These are phyloP conservation scores for Hololepta plana DNA, from an alignment of 2,888 invertebrate species.

Conservation along the genomic window DNA sequence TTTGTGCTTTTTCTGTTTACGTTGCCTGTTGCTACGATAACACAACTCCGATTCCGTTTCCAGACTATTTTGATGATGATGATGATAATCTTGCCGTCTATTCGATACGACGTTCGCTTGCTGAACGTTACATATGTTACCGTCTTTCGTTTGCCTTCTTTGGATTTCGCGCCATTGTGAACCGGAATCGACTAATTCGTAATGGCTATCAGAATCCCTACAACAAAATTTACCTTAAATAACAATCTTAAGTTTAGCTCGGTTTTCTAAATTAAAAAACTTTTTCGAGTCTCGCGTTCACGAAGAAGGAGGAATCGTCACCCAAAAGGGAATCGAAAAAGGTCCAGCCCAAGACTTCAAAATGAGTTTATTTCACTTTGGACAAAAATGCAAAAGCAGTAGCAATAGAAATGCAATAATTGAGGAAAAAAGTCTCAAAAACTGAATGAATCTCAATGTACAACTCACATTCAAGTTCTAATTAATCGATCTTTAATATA, in stretches of 20 bases:
- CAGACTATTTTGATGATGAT: conserved; percentile 22
- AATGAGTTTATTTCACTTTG: too few relatives aligned
- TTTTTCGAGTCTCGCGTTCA: too few relatives aligned
- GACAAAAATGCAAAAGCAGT: too few relatives aligned
- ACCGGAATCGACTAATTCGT: conserved; percentile 71
- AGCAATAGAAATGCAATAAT: too few relatives aligned
- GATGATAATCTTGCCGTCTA: conserved; percentile 18
- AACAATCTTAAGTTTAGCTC: background rate
- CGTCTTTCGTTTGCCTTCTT: conserved; percentile 36
- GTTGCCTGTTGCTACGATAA: conserved; percentile 18
- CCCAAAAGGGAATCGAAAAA: too few relatives aligned
- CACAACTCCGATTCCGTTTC: conserved; percentile 30
- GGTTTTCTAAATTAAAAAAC: too few relatives aligned
- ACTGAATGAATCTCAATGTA: too few relatives aligned
- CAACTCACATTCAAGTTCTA: too few relatives aligned
- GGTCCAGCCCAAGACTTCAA: too few relatives aligned
- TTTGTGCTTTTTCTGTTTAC: conserved; percentile 17
- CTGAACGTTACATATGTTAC: conserved; percentile 35
- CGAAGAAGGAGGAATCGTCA: too few relatives aligned
- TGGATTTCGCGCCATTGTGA: conserved; percentile 81
- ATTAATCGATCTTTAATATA: too few relatives aligned
- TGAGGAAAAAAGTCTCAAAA: too few relatives aligned
- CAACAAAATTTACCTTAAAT: conserved; percentile 8
- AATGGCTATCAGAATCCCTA: conserved; percentile 28
- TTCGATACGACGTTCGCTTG: conserved; percentile 52